These are phyloP conservation scores for Perdita meconis DNA, from an alignment of 2,888 invertebrate species.

Conservation along the genomic window DNA sequence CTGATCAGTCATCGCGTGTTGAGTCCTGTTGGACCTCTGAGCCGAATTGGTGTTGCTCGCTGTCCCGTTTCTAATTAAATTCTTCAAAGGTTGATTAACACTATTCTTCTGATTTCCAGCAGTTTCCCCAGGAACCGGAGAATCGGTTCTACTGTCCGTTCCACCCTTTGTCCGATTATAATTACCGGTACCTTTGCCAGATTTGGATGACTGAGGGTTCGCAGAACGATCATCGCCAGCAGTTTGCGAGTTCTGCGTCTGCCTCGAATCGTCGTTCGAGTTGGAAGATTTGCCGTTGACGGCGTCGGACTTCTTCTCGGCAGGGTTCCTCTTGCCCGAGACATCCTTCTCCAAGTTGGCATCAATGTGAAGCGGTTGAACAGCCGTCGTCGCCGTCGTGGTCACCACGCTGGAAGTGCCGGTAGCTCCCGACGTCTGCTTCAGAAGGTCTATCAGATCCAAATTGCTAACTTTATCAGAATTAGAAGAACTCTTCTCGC, in stretches of 20 bases:
- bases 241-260: not conserved
- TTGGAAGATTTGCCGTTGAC: constrained; percentile 34
- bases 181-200: constrained; percentile 22
- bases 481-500: constrained; percentile 53
- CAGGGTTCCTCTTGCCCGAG: constrained; percentile 33
- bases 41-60: constrained; percentile 39
- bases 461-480: constrained; percentile 40
- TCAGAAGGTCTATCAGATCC: constrained; percentile 76
- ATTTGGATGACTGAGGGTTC: constrained; percentile 18
- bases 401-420: constrained; percentile 80
- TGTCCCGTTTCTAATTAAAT: constrained; percentile 18
- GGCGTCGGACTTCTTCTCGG: constrained; percentile 22
- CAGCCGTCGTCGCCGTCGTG: constrained; percentile 81
- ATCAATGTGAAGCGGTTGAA: constrained; percentile 80
- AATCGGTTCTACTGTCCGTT: constrained; percentile 46
- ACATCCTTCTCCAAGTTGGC: constrained; percentile 71
- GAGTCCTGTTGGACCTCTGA: constrained; percentile 36
- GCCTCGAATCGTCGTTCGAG: constrained; percentile 48
- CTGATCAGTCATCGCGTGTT: constrained; percentile 38
- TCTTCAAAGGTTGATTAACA: constrained; percentile 52
- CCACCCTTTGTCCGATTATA: constrained; percentile 29
- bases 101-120: constrained; percentile 52
- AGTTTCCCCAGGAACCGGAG: constrained; percentile 37
- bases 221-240: constrained; percentile 29
- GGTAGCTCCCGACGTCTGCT: constrained; percentile 76